Conservation (phyloP, 2,888 invertebrate genomes). For the Drosophila subsilvestris region DNA sequence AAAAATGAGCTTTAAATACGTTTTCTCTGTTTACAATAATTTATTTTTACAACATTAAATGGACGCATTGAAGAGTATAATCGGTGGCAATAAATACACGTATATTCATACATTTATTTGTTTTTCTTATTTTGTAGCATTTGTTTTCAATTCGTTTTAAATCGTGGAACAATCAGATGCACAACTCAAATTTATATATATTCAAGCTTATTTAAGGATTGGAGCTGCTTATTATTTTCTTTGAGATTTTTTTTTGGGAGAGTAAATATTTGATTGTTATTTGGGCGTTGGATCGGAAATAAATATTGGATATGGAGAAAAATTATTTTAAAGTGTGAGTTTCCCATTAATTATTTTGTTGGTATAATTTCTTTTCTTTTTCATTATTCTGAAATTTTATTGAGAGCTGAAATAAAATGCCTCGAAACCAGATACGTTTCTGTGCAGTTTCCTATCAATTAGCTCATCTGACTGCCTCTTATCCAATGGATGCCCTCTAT, state of each 20-base stretch:
- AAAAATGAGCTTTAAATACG: conserved; percentile 9
- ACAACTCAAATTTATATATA: not conserved
- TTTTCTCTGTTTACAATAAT: not conserved
- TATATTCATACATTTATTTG: not conserved
- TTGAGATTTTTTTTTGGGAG: too few relatives aligned
- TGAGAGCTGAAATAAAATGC: not conserved
- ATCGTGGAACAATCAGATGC: not conserved
- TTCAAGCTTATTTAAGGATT: too few relatives aligned
- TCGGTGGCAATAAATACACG: not conserved
- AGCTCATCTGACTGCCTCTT: not conserved
- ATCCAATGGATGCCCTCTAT: too few relatives aligned
- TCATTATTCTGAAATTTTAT: not conserved
- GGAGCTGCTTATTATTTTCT: too few relatives aligned
- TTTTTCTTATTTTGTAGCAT: conserved; percentile 4
- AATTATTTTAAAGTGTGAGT: not conserved
- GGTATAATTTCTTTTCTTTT: not conserved
- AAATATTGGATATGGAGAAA: too few relatives aligned
- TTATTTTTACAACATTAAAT: not conserved
- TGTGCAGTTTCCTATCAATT: not conserved
- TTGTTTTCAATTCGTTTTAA: conserved; percentile 8
- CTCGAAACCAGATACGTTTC: not conserved
- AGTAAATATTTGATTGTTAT: too few relatives aligned
- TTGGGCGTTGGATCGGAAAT: too few relatives aligned
- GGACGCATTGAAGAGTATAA: too few relatives aligned
- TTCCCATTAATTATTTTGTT: not conserved